phyloP scores from a whole-genome alignment of 2,113 vertebrate genomes.

The Bufo gargarizans region DNA sequence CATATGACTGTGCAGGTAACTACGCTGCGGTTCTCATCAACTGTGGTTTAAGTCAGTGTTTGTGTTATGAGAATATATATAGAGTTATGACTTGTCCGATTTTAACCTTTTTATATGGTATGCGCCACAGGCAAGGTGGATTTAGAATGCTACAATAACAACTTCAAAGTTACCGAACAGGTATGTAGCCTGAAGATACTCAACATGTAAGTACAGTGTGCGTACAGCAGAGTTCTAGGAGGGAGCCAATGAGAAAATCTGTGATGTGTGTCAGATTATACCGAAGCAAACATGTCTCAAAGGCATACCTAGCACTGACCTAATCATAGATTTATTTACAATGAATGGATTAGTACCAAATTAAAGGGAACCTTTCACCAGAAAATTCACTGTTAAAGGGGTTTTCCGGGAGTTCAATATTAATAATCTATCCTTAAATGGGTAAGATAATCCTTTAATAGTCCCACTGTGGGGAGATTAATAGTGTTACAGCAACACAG shows the following conservation, averaged over 20 bases:
- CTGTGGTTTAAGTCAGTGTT: background rate
- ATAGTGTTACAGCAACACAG: no score
- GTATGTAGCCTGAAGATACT: conserved; percentile 44
- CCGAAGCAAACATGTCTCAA: background rate
- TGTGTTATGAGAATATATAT: background rate
- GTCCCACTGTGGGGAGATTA: no score
- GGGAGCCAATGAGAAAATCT: background rate
- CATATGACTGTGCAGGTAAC: background rate
- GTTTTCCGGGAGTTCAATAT: no score
- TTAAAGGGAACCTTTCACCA: background rate
- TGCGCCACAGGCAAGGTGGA: conserved; percentile 47
- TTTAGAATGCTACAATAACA: conserved; percentile 24
- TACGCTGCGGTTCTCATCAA: background rate
- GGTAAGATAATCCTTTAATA: no score
- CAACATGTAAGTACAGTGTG: conserved; percentile 31
- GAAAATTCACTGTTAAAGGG: no score
- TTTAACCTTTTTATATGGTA: conserved; percentile 40
- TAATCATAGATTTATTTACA: background rate
- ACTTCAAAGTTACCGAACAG: conserved; percentile 40
- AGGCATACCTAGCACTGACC: background rate
- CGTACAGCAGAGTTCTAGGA: background rate
- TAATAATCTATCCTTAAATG: no score
- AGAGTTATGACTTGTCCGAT: conserved; percentile 6
- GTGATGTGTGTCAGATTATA: background rate
- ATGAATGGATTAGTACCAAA: background rate